A percentile compares a stretch with the other conserved stretches of the same genome.
Conservation (phyloP, 2,113 vertebrate species). For the Numida meleagris region DNA sequence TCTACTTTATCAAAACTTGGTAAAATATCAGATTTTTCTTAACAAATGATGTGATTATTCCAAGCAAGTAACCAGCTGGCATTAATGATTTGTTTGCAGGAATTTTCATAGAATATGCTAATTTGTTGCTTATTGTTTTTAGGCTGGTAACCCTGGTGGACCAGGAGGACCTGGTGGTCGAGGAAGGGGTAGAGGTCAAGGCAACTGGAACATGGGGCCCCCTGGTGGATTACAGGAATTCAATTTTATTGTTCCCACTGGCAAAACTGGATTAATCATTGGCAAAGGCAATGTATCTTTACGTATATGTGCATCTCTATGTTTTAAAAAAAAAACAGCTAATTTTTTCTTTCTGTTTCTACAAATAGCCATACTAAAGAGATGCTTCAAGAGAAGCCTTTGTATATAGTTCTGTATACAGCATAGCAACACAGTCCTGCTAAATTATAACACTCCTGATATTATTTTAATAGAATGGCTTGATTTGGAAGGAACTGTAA, state of each 20-base stretch:
- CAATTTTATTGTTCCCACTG: constrained; percentile 96
- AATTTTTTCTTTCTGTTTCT: not conserved
- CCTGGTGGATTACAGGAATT: constrained; percentile 98
- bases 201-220: constrained; percentile 99
- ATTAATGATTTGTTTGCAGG: not conserved
- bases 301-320: not conserved
- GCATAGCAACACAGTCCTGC: not conserved
- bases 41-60: not conserved
- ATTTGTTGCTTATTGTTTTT: not conserved
- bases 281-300: constrained; percentile 88
- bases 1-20: not conserved
- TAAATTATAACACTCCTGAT: not conserved
- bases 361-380: not conserved
- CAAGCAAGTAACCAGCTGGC: not conserved
- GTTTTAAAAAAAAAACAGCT: not conserved
- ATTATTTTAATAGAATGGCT: not conserved
- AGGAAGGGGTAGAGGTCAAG: constrained; percentile 93
- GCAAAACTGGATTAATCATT: constrained; percentile 98
- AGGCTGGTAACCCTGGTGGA: constrained; percentile 92
- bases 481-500: not conserved
- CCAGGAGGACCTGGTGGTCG: constrained; percentile 94
- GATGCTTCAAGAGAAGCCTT: not conserved
- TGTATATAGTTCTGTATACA: not conserved
- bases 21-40: not conserved
- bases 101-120: not conserved